Evolutionary conservation across 1,140 invertebrate genomes (phyloP).

Genomic region (Bombus superbus): DNA sequence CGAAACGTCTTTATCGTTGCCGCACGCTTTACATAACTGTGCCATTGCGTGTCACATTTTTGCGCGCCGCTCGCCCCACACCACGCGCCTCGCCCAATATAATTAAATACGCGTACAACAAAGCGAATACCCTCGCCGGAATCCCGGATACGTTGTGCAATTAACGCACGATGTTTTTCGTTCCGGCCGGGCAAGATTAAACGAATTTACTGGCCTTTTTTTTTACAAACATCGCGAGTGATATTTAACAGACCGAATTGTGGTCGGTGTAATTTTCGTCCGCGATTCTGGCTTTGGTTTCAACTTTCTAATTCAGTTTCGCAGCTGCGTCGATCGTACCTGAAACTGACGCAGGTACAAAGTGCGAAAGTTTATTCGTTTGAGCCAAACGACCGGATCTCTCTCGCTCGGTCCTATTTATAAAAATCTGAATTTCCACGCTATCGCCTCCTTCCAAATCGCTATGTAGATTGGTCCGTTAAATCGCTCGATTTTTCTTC

Average conservation of each 20-base stretch:
- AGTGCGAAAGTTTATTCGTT: no score
- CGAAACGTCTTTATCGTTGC: constrained; percentile 42
- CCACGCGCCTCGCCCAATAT: neutral
- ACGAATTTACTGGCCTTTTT: neutral
- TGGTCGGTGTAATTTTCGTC: no score
- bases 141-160: constrained; percentile 6
- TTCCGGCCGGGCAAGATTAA: neutral
- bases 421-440: no score
- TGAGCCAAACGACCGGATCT: no score
- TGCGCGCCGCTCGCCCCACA: neutral
- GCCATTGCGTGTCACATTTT: constrained; percentile 39
- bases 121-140: neutral
- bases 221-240: no score
- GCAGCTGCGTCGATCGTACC: no score
- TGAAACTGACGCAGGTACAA: no score
- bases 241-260: no score
- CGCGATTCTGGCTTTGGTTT: no score
- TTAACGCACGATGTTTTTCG: neutral
- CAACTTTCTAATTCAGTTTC: no score
- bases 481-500: neutral
- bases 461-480: neutral
- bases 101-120: constrained; percentile 42
- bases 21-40: constrained; percentile 38
- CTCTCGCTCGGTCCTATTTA: no score
- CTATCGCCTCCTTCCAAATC: no score